A percentile compares a stretch with the other conserved stretches of the same genome.
Evolutionary conservation across 2,113 vertebrate species (phyloP).

Genomic region (Azemiops feae): DNA sequence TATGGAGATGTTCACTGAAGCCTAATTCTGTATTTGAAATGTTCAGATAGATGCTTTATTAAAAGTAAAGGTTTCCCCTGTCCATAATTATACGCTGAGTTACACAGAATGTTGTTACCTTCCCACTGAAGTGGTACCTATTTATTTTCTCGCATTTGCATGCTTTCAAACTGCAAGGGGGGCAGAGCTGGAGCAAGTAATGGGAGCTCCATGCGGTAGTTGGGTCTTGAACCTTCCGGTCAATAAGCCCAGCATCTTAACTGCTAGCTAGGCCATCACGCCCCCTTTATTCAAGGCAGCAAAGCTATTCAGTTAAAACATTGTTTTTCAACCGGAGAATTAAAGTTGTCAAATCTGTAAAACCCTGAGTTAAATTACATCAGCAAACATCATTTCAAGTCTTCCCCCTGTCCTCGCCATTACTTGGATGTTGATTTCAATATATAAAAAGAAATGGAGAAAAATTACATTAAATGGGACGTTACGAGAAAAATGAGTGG

Average conservation of each 20-base stretch:
- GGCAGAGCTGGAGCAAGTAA: background rate
- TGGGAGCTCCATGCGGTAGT: fast-evolving
- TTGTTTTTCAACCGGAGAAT: background rate
- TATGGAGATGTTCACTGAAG: background rate
- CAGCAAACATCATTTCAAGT: background rate
- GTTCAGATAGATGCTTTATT: background rate
- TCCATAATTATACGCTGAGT: background rate
- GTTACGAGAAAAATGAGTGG: background rate
- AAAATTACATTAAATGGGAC: background rate
- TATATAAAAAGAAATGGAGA: background rate
- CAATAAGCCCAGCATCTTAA: background rate
- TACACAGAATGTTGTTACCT: background rate
- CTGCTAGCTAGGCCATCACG: background rate
- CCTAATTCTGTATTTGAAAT: background rate
- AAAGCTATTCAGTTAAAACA: background rate
- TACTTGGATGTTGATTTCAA: background rate
- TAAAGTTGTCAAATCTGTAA: background rate
- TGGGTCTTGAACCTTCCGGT: background rate
- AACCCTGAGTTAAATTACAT: background rate
- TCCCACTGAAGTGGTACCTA: background rate
- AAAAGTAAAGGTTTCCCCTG: background rate
- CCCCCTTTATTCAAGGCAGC: background rate
- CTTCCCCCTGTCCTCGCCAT: background rate
- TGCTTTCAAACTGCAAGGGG: background rate
- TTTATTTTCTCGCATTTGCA: background rate